Base-by-base conservation (phyloP, 23 tunicate species). In the Halocynthia aurantium region DNA sequence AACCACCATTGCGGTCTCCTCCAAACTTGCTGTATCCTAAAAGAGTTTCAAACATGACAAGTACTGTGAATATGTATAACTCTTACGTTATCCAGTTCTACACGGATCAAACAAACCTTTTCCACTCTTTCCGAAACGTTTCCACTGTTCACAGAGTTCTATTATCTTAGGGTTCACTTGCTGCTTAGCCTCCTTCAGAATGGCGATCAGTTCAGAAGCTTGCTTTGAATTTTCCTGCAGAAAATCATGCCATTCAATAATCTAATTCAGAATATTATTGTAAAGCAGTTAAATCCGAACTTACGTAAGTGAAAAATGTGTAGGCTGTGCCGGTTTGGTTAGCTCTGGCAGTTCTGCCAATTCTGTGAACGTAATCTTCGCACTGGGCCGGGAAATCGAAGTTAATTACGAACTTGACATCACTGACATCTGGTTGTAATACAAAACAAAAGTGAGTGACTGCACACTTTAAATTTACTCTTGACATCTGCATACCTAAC, bases 331-430 rank as follows among this genome's bases (percentile, higher is more conserved):
- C 99, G 52, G 95, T 94, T 73, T 85, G 91, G 52, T 86, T 80
- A 0, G 95, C 99, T 19, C 99, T 79, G 11, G 95, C 99, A 11
- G 99, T 94, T 65, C 99, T 85, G 5, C 99, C 99, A 62, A 94
- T 94, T 52, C 99, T 81, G 78, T 94, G 99, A 53, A 94, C 85
- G 57, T 94, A 94, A 78, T 94, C 99, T 69, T 94, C 99, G 31
- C 76, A 56, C 73, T 94, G 99, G 49, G 82, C 67, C 9, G 99
- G 99, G 74, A 94, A 94, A 69, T 94, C 99, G 63, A 55, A 94
- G 80, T 94, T 94, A 44, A 94, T 88, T 54, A 94, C 99, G 81
- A 94, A 94, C 58, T 89, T 94, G 62, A 94, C 84, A 63, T 88
- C 99, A 10, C 67, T 52, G 0, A 94, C 94, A 68, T 94, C 99